A percentile compares a stretch with the other conserved stretches of the same genome.
Conservation (phyloP, 2,797 vertebrate genomes). For the Halcyon chelicuti region DNA sequence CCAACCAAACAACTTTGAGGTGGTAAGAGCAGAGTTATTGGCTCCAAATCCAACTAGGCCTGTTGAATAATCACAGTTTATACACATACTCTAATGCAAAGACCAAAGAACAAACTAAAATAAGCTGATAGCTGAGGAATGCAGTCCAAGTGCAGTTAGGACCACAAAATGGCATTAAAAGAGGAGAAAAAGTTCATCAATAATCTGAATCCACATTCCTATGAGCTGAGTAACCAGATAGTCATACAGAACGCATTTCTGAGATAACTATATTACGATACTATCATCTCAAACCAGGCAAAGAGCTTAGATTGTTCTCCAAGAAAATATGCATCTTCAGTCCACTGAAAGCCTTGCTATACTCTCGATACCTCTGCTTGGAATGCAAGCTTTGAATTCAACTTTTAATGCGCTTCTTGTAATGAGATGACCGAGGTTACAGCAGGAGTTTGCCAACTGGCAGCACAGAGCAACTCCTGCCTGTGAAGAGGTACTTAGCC, state of each 20-base stretch:
- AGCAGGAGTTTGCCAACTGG: not conserved
- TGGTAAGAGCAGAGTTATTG: not conserved
- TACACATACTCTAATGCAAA: not conserved
- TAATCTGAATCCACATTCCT: not conserved
- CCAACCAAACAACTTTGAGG: not conserved
- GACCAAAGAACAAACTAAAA: not conserved
- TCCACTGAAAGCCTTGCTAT: not conserved
- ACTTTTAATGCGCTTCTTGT: not conserved
- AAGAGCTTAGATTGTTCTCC: not conserved
- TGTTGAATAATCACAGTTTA: not conserved
- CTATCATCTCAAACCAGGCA: not conserved
- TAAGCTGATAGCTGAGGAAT: constrained; percentile 16
- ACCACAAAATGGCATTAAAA: not conserved
- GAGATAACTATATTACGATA: not conserved
- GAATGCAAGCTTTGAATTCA: not conserved
- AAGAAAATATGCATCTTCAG: not conserved
- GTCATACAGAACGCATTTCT: not conserved
- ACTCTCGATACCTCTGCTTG: not conserved
- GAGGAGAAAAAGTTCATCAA: not conserved
- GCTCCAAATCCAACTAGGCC: not conserved
- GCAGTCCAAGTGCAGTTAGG: not conserved
- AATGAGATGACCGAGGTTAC: not conserved
- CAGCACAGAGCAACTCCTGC: not conserved
- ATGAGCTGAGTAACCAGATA: not conserved
- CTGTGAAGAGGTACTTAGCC: not conserved